Evolutionary conservation across 2,888 invertebrate species (phyloP), one percentile per base, ranked within the genome.

Genomic region (Phrixothrix hirtus): DNA sequence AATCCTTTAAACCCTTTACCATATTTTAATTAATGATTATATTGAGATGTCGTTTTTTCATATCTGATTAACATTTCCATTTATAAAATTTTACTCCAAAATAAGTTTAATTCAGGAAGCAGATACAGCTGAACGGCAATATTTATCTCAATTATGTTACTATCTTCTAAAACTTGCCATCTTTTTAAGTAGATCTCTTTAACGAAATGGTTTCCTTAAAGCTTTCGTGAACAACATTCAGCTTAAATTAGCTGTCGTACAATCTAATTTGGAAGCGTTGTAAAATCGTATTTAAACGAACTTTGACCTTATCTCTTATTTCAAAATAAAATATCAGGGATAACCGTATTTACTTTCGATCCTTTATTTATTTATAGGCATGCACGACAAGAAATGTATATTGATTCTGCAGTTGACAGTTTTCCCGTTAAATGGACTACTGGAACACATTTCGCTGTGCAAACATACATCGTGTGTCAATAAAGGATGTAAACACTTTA

Each of bases 261-360:
- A 45, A 48, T 53, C 45, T 48, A 52, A 53, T 57, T 53, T 36
- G 11, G 38, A 38, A 50, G 36, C 46, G 37, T 56, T 56, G 41
- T 41, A 52, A 48, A 38, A 30, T 46, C 38, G 48, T 38, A 51
- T 46, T 51, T 47, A 47, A 37, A 10, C 34, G 35, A 45, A 21
- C 46, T 43, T 31, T 44, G 48, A 49, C 52, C 45, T 44, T 26
- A 30, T 44, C 31, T 21, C 13, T 34, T 38, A 30, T 16, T 34
- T 12, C 3, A 29, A 38, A 36, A 32, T 32, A 47, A 27, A 15
- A 13, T 10, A 36, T 21, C 7, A 3, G 21, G 12, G 31, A 11
- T 11, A 31, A 31, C 10, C 7, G 12, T 11, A 11, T 31, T 31
- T 12, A 31, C 11, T 12, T 31, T 12, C 31, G 10, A 31, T 12